phyloP scores from a whole-genome alignment of 2,113 vertebrate species.

The Meles meles region DNA sequence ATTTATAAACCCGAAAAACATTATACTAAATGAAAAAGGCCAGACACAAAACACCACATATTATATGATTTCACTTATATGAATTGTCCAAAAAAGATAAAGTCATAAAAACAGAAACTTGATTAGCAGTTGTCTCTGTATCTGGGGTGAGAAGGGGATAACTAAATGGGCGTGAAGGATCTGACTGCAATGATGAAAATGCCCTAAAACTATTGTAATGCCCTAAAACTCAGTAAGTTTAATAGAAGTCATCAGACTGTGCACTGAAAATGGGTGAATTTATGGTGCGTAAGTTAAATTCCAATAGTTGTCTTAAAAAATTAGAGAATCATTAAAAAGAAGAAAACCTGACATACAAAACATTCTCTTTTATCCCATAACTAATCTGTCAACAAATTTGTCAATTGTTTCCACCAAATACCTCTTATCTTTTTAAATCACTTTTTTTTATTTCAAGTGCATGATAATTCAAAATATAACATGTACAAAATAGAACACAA shows the following conservation, averaged over 20 bases:
- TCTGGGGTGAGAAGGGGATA: not conserved
- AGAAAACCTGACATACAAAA: not conserved
- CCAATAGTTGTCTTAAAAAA: not conserved
- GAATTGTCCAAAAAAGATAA: not conserved
- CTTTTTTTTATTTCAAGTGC: constrained; percentile 16
- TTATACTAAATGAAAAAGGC: not conserved
- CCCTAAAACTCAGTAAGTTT: not conserved
- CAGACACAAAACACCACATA: not conserved
- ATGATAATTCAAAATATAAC: not conserved
- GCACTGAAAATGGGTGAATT: not conserved
- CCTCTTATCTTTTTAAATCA: not conserved
- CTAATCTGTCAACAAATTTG: not conserved
- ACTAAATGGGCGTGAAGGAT: not conserved
- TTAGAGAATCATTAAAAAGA: constrained; percentile 1
- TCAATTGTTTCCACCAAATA: not conserved
- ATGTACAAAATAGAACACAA: constrained; percentile 6
- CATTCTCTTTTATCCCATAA: not conserved
- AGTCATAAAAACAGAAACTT: not conserved
- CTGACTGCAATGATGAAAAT: not conserved
- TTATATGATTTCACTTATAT: not conserved
- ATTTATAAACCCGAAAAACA: not conserved
- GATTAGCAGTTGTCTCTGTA: not conserved
- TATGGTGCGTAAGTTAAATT: not conserved
- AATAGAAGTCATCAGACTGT: not conserved
- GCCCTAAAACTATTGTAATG: not conserved